Evolutionary conservation across 2,113 vertebrate genomes (phyloP), one percentile per base, ranked within the genome.

Genomic region (Talpa occidentalis): DNA sequence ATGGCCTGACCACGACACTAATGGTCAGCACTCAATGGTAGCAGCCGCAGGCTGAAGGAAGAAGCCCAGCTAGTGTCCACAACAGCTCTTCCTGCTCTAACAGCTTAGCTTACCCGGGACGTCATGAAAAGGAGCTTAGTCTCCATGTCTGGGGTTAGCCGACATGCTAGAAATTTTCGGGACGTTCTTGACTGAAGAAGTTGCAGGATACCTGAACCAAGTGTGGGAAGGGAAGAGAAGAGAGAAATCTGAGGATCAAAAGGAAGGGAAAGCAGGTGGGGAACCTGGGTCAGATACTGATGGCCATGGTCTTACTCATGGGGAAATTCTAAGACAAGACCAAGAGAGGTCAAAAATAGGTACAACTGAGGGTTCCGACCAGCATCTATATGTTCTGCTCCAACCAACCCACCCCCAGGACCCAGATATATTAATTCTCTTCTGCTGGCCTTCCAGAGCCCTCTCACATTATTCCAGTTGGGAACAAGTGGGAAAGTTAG

Each of bases 81-180:
- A 32, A 3, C 30, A 14, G 66, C 69, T 59, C 1, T 0, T 56
- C 0, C 59, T 67, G 52, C 59, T 30, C n/a, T 47, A 21, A 10
- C 0, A n/a, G 21, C 2, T 9, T 17, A 21, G 82, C 77, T 96
- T 97, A 99, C 99, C 99, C 99, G 97, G 0, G 99, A 99, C 30
- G 99, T 99, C 99, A 99, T 99, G 98, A 99, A 99, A 93, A 99
- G 98, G 93, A 99, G 98, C 77, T 99, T 99, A 86, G 99, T 99
- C 96, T 99, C 99, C 99, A 99, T 99, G 97, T 99, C 99, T 0
- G 99, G 99, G 2, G 99, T 99, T 47, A 99, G 99, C 19, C 99
- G 99, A 74, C 99, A 99, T 0, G 99, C 99, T 96, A 99, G 98
- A 95, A 99, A 99, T 92, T 99, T 99, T 4, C 99, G 98, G 3